phyloP scores from a whole-genome alignment of 2,113 vertebrate genomes.

The Uropsilus gracilis region DNA sequence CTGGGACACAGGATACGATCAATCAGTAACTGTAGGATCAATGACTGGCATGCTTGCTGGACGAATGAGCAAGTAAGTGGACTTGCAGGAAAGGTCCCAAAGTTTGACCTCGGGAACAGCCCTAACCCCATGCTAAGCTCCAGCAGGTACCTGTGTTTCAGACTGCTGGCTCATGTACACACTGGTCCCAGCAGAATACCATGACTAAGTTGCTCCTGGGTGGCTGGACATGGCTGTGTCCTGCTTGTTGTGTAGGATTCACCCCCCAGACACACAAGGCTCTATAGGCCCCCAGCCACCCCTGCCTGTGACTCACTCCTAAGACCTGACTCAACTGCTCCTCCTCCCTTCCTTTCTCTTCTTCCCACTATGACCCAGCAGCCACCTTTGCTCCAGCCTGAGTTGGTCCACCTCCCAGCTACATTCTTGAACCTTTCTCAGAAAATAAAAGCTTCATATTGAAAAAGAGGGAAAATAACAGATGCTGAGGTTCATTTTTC shows the following conservation, averaged over 20 bases:
- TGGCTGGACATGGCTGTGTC: too few relatives aligned
- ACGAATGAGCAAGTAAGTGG: neutral
- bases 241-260: neutral
- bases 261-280: neutral
- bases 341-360: too few relatives aligned
- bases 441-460: neutral
- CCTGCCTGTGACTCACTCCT: neutral
- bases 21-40: neutral
- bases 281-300: neutral
- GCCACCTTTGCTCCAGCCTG: neutral
- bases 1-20: neutral
- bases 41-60: neutral
- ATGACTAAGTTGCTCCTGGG: neutral
- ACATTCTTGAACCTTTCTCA: neutral
- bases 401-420: neutral
- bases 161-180: neutral
- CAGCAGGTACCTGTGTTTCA: neutral
- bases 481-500: too few relatives aligned
- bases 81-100: neutral
- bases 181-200: neutral
- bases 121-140: neutral
- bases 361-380: neutral
- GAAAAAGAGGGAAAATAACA: neutral
- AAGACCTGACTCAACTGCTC: neutral
- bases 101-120: neutral